Percentiles rank a stretch among this genome's conserved stretches.
Conservation (phyloP, 2,113 vertebrate species). For the Mormyrus lacerda region DNA sequence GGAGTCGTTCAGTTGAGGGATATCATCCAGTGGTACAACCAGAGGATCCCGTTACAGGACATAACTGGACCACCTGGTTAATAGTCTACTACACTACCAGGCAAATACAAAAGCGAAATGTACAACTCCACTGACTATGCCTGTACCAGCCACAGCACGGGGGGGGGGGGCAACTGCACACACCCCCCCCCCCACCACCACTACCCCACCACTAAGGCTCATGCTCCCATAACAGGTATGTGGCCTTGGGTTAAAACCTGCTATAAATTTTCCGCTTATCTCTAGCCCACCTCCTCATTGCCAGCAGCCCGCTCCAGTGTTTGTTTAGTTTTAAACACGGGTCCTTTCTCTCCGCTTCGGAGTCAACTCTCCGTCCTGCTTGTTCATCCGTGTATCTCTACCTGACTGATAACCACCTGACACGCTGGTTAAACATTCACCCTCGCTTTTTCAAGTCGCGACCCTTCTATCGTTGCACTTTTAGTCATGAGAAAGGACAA, state of each 20-base stretch:
- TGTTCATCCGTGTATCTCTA: neutral
- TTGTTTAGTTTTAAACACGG: neutral
- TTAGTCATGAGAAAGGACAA: neutral
- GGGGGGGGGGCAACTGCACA: neutral
- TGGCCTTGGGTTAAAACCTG: constrained; percentile 11
- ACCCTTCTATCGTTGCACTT: neutral
- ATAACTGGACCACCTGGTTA: neutral
- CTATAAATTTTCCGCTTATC: constrained; percentile 9
- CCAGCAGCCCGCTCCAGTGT: too few relatives aligned
- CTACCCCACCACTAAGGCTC: neutral
- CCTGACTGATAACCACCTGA: neutral
- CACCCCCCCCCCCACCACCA: neutral
- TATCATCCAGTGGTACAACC: neutral
- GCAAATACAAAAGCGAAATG: too few relatives aligned
- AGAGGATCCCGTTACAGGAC: neutral
- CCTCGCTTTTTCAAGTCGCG: neutral
- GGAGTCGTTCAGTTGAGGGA: neutral
- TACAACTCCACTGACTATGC: neutral
- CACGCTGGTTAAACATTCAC: neutral
- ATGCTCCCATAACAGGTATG: neutral
- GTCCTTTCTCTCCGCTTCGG: neutral
- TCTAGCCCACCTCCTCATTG: neutral
- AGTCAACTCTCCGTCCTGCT: neutral
- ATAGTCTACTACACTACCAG: neutral
- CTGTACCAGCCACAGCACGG: neutral